These are phyloP conservation scores for Rapana venosa DNA, from an alignment of 2,888 invertebrate genomes.

Conservation along the genomic window DNA sequence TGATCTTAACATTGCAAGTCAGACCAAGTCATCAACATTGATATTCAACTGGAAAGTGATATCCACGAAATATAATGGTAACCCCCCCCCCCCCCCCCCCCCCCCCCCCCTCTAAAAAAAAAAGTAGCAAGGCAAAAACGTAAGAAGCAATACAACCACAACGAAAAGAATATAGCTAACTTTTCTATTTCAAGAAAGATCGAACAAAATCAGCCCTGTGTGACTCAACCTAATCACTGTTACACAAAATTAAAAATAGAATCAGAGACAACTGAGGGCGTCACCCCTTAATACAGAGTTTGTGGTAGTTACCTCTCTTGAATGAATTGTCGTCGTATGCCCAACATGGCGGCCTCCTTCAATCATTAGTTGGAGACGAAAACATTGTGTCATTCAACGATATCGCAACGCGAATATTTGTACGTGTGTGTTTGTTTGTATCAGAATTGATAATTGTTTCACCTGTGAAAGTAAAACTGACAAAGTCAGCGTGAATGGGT, in stretches of 20 bases:
- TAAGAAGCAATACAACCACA: too few relatives aligned
- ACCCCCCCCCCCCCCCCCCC: too few relatives aligned
- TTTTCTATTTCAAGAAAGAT: too few relatives aligned
- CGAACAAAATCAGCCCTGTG: neutral
- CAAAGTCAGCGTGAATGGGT: neutral
- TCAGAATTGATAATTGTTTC: neutral
- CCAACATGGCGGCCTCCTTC: conserved; percentile 58
- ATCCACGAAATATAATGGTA: too few relatives aligned
- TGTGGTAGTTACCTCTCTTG: conserved; percentile 52
- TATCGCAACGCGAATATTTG: neutral
- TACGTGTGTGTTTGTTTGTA: conserved; percentile 15
- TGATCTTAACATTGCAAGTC: too few relatives aligned
- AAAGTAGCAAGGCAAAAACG: too few relatives aligned
- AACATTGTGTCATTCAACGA: conserved; percentile 21
- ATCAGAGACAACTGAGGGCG: conserved; percentile 7
- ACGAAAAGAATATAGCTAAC: too few relatives aligned
- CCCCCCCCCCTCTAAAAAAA: too few relatives aligned
- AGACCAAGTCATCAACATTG: too few relatives aligned
- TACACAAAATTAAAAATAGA: neutral
- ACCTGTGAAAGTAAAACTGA: neutral
- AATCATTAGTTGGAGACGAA: conserved; percentile 11
- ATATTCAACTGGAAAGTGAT: too few relatives aligned
- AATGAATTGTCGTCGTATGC: conserved; percentile 50
- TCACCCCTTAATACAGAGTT: conserved; percentile 18
- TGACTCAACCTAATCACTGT: neutral